Base-by-base conservation (phyloP, 1,140 invertebrate genomes). In the Drosophila repletoides region DNA sequence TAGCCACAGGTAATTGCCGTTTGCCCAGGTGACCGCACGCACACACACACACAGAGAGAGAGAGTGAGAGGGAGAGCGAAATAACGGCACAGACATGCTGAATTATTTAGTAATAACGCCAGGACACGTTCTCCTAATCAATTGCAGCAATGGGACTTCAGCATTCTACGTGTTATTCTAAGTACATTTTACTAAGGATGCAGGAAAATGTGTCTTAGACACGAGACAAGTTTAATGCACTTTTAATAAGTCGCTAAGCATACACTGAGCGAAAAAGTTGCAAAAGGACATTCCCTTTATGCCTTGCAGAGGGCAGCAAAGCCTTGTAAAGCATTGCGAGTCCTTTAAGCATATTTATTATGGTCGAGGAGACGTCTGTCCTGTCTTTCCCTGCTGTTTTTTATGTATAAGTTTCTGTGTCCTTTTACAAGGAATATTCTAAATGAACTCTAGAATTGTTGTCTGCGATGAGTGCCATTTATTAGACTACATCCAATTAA, bases 111-210 rank as follows among this genome's bases (percentile, higher is more conserved):
- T 60, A 60, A 64, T 80, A 74, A 64, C 43, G 41, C 46, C 49
- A 65, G 61, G 53, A 80, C 80, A 86, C 80, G 80, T 86, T 86
- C 26, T 38, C 26, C 56, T 74, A 86, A 80, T 86, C 80, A 86
- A 86, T 86, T 69, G 64, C 76, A 72, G 76, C 68, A 49, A 59
- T 52, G 68, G 67, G 67, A 70, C 52, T 10, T 58, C 9, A 59
- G 40, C 14, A n/a, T n/a, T 17, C 7, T 9, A 66, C 52, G 58
- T 61, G 65, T 26, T 10, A 7, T 12, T n/a, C n/a, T n/a, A n/a
- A n/a, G n/a, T n/a, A n/a, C n/a, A n/a, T n/a, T n/a, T n/a, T n/a
- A n/a, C n/a, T n/a, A n/a, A n/a, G n/a, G n/a, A n/a, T n/a, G n/a
- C n/a, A n/a, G n/a, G n/a, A n/a, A n/a, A 46, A 17, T 41, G 55